These are phyloP conservation scores for Chloroclystis v-ata DNA, from an alignment of 2,888 invertebrate species.

Conservation along the genomic window DNA sequence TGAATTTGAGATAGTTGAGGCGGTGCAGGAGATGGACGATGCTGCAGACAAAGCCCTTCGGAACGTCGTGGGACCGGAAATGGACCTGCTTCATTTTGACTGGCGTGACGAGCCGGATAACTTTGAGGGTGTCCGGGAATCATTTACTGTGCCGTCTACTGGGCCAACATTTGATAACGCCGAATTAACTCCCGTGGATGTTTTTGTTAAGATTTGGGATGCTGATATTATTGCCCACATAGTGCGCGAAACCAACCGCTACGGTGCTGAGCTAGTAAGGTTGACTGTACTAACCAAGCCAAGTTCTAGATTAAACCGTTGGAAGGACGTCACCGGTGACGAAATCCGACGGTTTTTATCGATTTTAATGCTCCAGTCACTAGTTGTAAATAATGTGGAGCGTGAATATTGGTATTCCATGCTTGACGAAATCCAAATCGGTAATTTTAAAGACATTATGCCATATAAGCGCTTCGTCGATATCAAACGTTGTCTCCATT, in stretches of 20 bases:
- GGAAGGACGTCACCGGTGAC: not conserved
- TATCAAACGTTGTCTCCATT: not conserved
- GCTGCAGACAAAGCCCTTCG: no score
- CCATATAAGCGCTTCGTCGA: not conserved
- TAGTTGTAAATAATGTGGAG: not conserved
- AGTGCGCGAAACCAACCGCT: not conserved
- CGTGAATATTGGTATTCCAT: not conserved
- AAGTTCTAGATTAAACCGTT: not conserved
- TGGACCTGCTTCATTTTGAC: not conserved
- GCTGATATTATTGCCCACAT: not conserved
- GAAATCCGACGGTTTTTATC: not conserved
- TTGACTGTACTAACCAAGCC: no score
- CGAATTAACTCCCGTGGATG: not conserved
- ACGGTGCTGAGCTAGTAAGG: not conserved
- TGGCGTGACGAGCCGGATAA: not conserved
- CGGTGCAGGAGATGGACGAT: no score
- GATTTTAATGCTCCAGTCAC: not conserved
- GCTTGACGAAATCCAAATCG: no score
- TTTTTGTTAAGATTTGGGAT: not conserved
- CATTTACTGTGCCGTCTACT: not conserved
- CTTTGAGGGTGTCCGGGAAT: not conserved
- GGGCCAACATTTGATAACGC: not conserved
- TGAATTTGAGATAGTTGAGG: no score
- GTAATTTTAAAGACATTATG: not conserved
- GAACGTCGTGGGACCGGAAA: no score